A percentile compares a stretch with the other conserved stretches of the same genome.
phyloP scores from a whole-genome alignment of 2,113 vertebrate species.

The Sylvietta virens region DNA sequence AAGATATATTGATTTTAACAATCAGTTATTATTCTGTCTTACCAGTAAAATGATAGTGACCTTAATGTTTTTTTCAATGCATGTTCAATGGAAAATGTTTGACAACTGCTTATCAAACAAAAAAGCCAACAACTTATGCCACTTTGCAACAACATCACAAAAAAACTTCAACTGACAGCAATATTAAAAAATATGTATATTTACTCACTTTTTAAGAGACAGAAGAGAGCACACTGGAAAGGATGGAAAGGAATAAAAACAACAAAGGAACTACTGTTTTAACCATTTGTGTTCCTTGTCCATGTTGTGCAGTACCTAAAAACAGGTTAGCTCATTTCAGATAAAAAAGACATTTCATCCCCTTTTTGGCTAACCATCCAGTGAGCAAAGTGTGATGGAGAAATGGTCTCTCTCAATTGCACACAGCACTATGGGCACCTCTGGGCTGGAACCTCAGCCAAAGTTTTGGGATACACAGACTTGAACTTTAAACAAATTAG shows the following conservation, averaged over 20 bases:
- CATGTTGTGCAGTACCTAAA: not conserved
- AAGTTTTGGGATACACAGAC: not conserved
- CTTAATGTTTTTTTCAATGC: not conserved
- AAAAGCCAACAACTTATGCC: rapidly evolving
- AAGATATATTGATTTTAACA: not conserved
- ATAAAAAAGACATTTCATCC: not conserved
- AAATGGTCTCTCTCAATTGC: not conserved
- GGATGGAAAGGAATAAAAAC: not conserved
- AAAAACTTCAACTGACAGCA: not conserved
- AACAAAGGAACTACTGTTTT: not conserved
- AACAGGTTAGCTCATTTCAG: not conserved
- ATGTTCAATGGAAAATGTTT: not conserved
- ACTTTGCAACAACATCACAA: not conserved
- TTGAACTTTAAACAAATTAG: not conserved
- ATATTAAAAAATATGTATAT: not conserved
- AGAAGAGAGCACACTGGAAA: not conserved
- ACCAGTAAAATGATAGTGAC: not conserved
- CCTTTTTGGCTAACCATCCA: not conserved
- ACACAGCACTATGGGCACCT: not conserved
- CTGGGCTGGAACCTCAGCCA: not conserved
- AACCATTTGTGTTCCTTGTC: rapidly evolving
- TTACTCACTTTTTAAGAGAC: not conserved
- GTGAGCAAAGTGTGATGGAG: not conserved
- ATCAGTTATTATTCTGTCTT: not conserved
- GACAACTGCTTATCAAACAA: not conserved